phyloP scores from a whole-genome alignment of 2,797 vertebrate genomes.

The Ctenopoma multispine region DNA sequence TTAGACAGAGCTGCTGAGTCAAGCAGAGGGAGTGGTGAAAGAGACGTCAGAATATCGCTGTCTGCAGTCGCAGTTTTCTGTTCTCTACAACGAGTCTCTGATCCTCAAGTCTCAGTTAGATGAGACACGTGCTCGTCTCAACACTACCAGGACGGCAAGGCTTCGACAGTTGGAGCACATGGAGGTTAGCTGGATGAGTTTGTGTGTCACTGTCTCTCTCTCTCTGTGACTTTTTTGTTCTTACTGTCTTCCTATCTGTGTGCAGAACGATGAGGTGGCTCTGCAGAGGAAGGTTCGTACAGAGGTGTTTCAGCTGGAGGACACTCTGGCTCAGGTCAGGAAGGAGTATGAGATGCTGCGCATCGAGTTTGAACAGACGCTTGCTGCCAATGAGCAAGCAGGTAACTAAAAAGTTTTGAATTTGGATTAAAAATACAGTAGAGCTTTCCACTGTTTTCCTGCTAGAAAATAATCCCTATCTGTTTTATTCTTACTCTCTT shows the following conservation, averaged over 20 bases:
- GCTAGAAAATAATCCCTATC: not conserved
- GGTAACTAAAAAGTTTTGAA: constrained; percentile 79
- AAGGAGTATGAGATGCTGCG: constrained; percentile 99
- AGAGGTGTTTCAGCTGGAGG: constrained; percentile 97
- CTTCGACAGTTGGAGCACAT: constrained; percentile 98
- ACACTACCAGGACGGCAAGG: constrained; percentile 92
- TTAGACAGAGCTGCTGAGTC: constrained; percentile 89
- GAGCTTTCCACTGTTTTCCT: not conserved
- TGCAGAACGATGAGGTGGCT: constrained; percentile 94
- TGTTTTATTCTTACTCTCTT: not conserved
- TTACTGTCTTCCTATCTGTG: constrained; percentile 16
- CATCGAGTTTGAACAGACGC: constrained; percentile 97
- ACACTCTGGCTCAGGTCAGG: constrained; percentile 95
- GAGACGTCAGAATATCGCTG: constrained; percentile 96
- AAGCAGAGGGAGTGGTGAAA: constrained; percentile 93
- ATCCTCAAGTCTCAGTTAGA: constrained; percentile 95
- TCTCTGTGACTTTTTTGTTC: not conserved
- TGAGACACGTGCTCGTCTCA: constrained; percentile 93
- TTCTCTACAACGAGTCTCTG: constrained; percentile 96
- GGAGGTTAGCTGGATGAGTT: constrained; percentile 82
- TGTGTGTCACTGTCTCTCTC: not conserved
- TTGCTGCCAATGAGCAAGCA: constrained; percentile 98
- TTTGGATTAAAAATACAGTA: not conserved
- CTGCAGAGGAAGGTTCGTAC: constrained; percentile 97
- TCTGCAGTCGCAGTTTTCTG: constrained; percentile 98